These are phyloP conservation scores for Eutolmus rufibarbis DNA, from an alignment of 2,888 invertebrate species.

Conservation along the genomic window DNA sequence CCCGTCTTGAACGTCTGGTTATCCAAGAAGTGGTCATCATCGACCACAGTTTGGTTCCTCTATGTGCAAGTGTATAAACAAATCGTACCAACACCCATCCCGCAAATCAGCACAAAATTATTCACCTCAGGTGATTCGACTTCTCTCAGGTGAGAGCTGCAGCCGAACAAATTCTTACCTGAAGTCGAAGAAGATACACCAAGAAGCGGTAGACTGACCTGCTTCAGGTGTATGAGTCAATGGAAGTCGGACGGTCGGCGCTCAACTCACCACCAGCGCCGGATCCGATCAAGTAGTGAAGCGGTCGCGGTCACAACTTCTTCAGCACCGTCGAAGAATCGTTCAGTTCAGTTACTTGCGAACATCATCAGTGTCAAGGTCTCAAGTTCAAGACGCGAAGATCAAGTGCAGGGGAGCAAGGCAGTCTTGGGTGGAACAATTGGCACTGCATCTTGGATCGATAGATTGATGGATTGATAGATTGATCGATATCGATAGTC, in stretches of 20 bases:
- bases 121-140: not conserved
- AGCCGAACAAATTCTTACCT: slow-evolving; percentile 4
- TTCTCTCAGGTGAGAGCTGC: slow-evolving; percentile 1
- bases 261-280: not conserved
- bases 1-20: slow-evolving; percentile 4
- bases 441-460: not conserved
- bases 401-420: not conserved
- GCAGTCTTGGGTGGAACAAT: not conserved
- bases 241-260: not conserved
- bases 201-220: slow-evolving; percentile 2
- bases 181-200: not conserved
- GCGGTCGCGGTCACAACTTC: slow-evolving; percentile 23
- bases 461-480: no score
- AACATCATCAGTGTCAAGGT: slow-evolving; percentile 65
- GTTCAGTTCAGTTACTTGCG: slow-evolving; percentile 58
- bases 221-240: slow-evolving; percentile 11
- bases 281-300: not conserved
- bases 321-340: slow-evolving; percentile 12
- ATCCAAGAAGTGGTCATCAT: slow-evolving; percentile 34
- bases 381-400: slow-evolving; percentile 53
- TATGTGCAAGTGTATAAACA: not conserved
- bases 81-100: not conserved
- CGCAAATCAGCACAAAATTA: not conserved
- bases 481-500: not conserved
- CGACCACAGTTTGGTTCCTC: not conserved